phyloP scores from a whole-genome alignment of 2,113 vertebrate species.

The Ancistrus triradiatus region DNA sequence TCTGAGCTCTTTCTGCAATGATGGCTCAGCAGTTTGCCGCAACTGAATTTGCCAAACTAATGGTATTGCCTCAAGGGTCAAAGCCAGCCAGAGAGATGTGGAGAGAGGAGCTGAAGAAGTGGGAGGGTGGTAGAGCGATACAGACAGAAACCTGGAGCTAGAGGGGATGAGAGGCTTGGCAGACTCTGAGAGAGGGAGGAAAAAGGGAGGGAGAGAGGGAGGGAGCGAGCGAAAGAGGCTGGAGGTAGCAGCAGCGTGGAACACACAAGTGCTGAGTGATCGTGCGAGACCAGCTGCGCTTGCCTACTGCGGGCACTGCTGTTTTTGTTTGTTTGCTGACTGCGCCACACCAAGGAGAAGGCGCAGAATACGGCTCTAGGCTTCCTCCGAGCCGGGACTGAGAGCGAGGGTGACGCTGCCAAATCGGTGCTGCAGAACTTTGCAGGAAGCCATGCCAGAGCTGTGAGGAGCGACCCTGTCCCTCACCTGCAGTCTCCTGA shows the following conservation, averaged over 20 bases:
- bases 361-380: constrained; percentile 5
- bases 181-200: constrained; percentile 20
- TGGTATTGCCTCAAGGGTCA: constrained; percentile 66
- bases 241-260: constrained; percentile 37
- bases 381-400: constrained; percentile 5
- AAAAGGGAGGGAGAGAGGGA: constrained; percentile 49
- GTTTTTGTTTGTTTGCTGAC: constrained; percentile 38
- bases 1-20: constrained; percentile 53
- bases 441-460: constrained; percentile 22
- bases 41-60: constrained; percentile 69
- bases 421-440: constrained; percentile 28
- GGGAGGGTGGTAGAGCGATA: not conserved
- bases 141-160: constrained; percentile 38
- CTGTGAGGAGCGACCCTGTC: not conserved
- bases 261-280: constrained; percentile 48
- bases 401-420: constrained; percentile 8
- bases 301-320: constrained; percentile 33
- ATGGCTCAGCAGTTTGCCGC: constrained; percentile 68
- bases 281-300: constrained; percentile 20
- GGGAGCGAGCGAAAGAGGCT: constrained; percentile 47
- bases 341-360: constrained; percentile 16
- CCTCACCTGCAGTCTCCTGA: constrained; percentile 33
- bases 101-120: not conserved
- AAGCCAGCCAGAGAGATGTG: constrained; percentile 52
- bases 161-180: constrained; percentile 36